Percentiles rank a stretch among this genome's conserved stretches.
Evolutionary conservation across 2,113 vertebrate species (phyloP).

Genomic region (Shinisaurus crocodilurus): DNA sequence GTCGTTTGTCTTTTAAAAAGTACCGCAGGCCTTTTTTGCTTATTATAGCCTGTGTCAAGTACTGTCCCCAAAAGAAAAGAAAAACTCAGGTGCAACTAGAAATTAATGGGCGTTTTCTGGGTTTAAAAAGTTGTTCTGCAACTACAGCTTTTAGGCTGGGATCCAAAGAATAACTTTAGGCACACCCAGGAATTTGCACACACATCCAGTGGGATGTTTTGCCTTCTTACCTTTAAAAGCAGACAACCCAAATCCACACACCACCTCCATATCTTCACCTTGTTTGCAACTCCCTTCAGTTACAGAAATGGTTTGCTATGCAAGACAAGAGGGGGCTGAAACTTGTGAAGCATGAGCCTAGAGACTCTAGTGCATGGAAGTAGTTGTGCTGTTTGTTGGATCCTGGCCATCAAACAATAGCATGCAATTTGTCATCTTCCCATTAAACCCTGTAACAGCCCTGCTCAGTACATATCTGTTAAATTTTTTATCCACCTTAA

Average conservation of each 20-base stretch:
- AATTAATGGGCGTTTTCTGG: slow-evolving; percentile 10
- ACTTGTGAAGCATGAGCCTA: background rate
- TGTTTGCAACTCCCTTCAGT: background rate
- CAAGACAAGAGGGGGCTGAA: background rate
- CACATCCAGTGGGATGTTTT: background rate
- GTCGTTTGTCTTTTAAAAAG: background rate
- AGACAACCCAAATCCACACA: background rate
- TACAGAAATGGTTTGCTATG: background rate
- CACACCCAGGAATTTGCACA: slow-evolving; percentile 12
- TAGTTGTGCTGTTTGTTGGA: background rate
- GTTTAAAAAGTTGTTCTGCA: slow-evolving; percentile 7
- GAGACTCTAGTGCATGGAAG: background rate
- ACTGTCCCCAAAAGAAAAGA: background rate
- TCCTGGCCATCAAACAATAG: background rate
- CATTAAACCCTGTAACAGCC: background rate
- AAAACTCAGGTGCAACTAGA: background rate
- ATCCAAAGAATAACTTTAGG: background rate
- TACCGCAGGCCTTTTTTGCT: background rate
- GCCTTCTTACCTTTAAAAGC: background rate
- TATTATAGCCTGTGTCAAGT: background rate
- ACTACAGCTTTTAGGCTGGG: background rate
- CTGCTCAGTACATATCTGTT: background rate
- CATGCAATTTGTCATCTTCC: background rate
- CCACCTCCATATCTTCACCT: background rate
- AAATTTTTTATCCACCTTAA: background rate